Evolutionary conservation across 2,888 invertebrate species (phyloP), one percentile per base, ranked within the genome.

Genomic region (Ommatoiulus sabulosus): DNA sequence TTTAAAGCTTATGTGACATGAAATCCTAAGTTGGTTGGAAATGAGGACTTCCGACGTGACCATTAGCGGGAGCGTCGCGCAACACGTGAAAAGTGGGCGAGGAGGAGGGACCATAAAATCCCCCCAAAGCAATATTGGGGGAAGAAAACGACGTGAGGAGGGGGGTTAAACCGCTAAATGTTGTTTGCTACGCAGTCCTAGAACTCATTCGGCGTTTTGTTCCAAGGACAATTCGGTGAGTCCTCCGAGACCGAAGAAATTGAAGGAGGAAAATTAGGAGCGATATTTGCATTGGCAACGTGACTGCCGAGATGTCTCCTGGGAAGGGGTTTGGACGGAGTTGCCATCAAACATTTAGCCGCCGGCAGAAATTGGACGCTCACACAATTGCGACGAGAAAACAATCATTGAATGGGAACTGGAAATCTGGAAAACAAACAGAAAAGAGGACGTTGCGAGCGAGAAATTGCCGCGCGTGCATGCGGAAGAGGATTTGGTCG

Each of bases 21-120:
- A 72, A 72, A 72, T 72, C 72, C 72, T 72, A 24, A 72, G 72
- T 72, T 24, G 72, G 72, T 72, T 72, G 72, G 72, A 72, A 72
- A 72, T 24, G 72, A 72, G 72, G 72, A 24, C 72, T 72, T 24
- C 24, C 24, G 24, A 72, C 72, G 72, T 72, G 72, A 72, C 72
- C 72, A 72, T 72, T 72, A n/a, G 52, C 52, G 3, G 52, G 10
- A 52, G 52, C 52, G 52, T 15, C 52, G n/a, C 72, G 72, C 17
- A 72, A 72, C 72, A 24, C 20, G 72, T 72, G 20, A 72, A 20
- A 72, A 72, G n/a, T n/a, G n/a, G 20, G 72, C 6, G 20, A 20
- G 72, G 72, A n/a, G 5, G 8, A 72, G 24, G 72, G 52, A 52
- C 24, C n/a, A 72, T 72, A 24, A 72, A 72, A 24, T 24, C 72